Base-by-base conservation (phyloP, 1,140 invertebrate genomes). In the Acromyrmex heyeri region DNA sequence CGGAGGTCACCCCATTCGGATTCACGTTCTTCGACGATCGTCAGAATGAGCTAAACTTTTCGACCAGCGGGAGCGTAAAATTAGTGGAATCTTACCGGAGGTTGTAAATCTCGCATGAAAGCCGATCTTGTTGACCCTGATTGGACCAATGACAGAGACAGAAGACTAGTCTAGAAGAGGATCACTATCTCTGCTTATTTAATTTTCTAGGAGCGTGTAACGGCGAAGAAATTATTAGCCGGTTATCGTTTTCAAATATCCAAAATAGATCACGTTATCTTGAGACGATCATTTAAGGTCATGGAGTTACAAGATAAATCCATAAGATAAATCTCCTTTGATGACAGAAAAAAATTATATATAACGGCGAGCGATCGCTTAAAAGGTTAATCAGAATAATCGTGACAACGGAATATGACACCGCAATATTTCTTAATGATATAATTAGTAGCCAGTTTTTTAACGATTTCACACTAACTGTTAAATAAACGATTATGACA, bases 61-160 rank as follows among this genome's bases (percentile, higher is more conserved):
- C 79, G 73, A 78, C 55, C 81, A 62, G 59, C 81, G 81, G 59
- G 55, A 76, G 67, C 85, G 86, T 86, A 78, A 65, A 69, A 78
- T 82, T 89, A 88, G 88, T 86, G 90, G 78, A 90, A 91, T 88
- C 83, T 88, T 90, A 86, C 86, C 86, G 53, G 67, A 69, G 83
- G 61, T 62, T 70, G 90, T 90, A 91, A 91, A 91, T 91, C 88
- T 86, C 44, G 50, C 88, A 83, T 85, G 86, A 88, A 82, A 88
- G 90, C 59, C 69, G 90, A 91, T 90, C 90, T 88, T 89, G 89
- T 89, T 90, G 89, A 91, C 86, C 88, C 88, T 91, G 89, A 91
- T 90, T 86, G 88, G 82, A 75, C 64, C 59, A 65, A 48, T 85
- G 53, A 87, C 59, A 64, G 50, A 77, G 85, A 85, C 65, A 55